Evolutionary conservation across 1,140 invertebrate species (phyloP).

Genomic region (Formica exsecta): DNA sequence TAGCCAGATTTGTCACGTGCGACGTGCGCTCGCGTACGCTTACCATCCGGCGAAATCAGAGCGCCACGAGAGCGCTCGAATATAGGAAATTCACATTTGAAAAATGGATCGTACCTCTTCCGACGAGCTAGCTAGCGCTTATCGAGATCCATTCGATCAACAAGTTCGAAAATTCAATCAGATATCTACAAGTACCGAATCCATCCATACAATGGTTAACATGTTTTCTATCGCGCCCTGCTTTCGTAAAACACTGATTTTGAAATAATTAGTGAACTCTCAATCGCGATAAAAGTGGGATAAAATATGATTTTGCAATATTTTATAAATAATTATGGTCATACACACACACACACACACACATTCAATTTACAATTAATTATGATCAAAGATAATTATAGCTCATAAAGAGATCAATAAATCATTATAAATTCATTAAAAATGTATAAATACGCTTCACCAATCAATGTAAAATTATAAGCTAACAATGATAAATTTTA

Average conservation of each 20-base stretch:
- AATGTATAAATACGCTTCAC: background rate
- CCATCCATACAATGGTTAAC: background rate
- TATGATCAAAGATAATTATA: background rate
- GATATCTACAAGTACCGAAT: conserved; percentile 14
- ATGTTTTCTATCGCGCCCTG: background rate
- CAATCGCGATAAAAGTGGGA: background rate
- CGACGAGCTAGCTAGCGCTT: background rate
- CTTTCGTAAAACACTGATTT: background rate
- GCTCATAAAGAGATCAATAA: background rate
- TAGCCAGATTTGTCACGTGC: conserved; percentile 51
- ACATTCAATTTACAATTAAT: background rate
- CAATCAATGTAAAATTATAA: background rate
- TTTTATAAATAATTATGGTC: background rate
- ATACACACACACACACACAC: too few relatives aligned
- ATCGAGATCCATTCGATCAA: conserved; percentile 34
- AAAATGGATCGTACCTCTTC: conserved; percentile 29
- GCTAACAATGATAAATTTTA: conserved; percentile 20
- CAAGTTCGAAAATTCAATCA: conserved; percentile 41
- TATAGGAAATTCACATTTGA: conserved; percentile 24
- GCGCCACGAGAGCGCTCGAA: background rate
- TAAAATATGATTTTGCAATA: background rate
- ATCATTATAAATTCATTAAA: background rate
- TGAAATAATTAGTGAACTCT: background rate
- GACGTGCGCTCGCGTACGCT: conserved; percentile 13
- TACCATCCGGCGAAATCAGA: conserved; percentile 39